Base-by-base conservation (phyloP, 1,140 invertebrate species). In the Orius laevigatus region DNA sequence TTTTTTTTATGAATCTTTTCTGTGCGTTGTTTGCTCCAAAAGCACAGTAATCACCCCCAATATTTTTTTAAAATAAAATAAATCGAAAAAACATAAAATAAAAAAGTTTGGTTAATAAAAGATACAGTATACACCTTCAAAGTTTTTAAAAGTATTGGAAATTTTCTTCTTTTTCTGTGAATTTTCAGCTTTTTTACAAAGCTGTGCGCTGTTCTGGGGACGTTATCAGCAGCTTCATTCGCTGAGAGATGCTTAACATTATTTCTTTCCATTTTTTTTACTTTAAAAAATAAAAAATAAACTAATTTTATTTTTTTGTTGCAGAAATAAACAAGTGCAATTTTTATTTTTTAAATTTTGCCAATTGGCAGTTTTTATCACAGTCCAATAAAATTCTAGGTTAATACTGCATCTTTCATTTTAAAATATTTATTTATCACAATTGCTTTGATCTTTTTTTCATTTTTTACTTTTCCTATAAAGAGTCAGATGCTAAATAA, bases 331-430 rank as follows among this genome's bases (percentile, higher is more conserved):
- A 45, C 43, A 16, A 45, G 43, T 45, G 43, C 43, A 18, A 45
- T 45, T 45, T n/a, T 32, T 42, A 15, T 42, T 38, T 16, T 16
- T 35, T 33, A 44, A 35, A 16, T 19, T 50, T 42, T 39, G 18
- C 18, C 16, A 39, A 49, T 14, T 31, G 38, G 39, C 48, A 15
- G 12, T 31, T 18, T 35, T 15, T 40, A 20, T 41, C 40, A 32
- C 48, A 44, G 40, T 16, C 35, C 34, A 43, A 35, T 39, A 50
- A 25, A 49, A 39, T 42, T 42, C 6, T 25, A 19, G 48, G 41
- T 50, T 18, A 25, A 50, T 50, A 50, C 48, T 50, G 48, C 39
- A 50, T 50, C 48, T 50, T 50, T 50, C 41, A 50, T 50, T 12
- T 12, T 39, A 39, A 39, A 32, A 15, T 32, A 19, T 42, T 25